Base-by-base conservation (phyloP, 2,888 invertebrate genomes). In the Clusia tigrina region DNA sequence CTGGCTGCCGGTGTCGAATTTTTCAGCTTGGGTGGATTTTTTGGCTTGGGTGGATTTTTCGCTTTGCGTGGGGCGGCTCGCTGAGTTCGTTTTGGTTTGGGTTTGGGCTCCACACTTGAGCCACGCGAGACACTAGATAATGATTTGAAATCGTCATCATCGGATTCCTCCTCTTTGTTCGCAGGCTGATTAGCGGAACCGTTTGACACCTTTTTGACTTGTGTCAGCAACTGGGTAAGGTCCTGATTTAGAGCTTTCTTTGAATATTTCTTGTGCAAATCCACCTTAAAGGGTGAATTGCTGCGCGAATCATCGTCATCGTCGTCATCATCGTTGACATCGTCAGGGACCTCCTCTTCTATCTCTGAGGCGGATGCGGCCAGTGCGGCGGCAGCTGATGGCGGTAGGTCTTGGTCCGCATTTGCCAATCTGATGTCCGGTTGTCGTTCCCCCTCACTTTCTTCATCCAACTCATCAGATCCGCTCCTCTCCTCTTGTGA, bases 191-290 rank as follows among this genome's bases (percentile, higher is more conserved):
- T 71, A 17, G 70, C 66, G 59, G 69, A 69, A 24, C 71, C 72
- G 48, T 69, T 73, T 46, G 71, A 73, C 38, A 77, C 76, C 66
- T 80, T 81, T 55, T 80, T 80, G 0, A 78, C 80, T 2, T 78
- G 78, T 10, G 79, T 80, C 65, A 80, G 67, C 64, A 80, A 68
- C 67, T 80, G 78, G 60, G 80, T 78, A 55, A 78, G 74, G 73
- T 81, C 81, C 67, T 81, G 80, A 68, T 81, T 81, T 69, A 81
- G 78, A 64, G 83, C 83, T 78, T 82, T 83, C 81, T 83, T 82
- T 63, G 83, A 83, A 74, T 83, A 83, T 79, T 83, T 83, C 66
- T 83, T 83, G 69, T 83, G 83, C 64, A 83, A 74, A 76, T 83
- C 83, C 61, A 83, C 81, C 63, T 82, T 83, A 59, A 82, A 83